A percentile compares a stretch with the other conserved stretches of the same genome.
phyloP scores from a whole-genome alignment of 2,113 vertebrate species.

The Paramisgurnus dabryanus region DNA sequence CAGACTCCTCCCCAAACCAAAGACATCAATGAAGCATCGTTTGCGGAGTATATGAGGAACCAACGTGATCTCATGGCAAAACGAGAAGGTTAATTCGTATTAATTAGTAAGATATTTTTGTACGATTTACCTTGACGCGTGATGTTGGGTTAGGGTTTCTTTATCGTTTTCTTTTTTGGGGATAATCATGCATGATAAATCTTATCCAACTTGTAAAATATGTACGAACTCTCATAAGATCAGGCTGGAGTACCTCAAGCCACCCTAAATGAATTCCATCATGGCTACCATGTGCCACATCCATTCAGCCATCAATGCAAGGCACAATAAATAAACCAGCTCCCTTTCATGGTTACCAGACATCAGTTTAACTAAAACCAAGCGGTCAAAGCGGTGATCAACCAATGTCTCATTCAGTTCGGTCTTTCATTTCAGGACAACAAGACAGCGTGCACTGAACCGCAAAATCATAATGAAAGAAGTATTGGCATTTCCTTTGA shows the following conservation, averaged over 20 bases:
- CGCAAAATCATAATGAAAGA: conserved; percentile 32
- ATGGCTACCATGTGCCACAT: conserved; percentile 7
- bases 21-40: background rate
- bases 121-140: too few relatives aligned
- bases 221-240: too few relatives aligned
- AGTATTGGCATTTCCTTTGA: conserved; percentile 1
- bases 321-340: background rate
- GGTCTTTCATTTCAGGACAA: background rate
- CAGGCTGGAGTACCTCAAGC: background rate
- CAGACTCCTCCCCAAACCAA: background rate
- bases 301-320: background rate
- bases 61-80: too few relatives aligned
- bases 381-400: conserved; percentile 22
- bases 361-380: background rate
- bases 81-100: too few relatives aligned
- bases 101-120: too few relatives aligned
- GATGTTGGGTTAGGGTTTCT: too few relatives aligned
- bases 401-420: background rate
- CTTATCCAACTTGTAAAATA: too few relatives aligned
- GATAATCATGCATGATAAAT: too few relatives aligned
- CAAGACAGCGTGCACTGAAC: background rate
- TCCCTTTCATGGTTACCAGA: background rate
- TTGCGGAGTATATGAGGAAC: too few relatives aligned
- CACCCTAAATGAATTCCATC: background rate
- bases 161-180: too few relatives aligned